These are phyloP conservation scores for Tachystola acroxantha DNA, from an alignment of 2,888 invertebrate species.

Conservation along the genomic window DNA sequence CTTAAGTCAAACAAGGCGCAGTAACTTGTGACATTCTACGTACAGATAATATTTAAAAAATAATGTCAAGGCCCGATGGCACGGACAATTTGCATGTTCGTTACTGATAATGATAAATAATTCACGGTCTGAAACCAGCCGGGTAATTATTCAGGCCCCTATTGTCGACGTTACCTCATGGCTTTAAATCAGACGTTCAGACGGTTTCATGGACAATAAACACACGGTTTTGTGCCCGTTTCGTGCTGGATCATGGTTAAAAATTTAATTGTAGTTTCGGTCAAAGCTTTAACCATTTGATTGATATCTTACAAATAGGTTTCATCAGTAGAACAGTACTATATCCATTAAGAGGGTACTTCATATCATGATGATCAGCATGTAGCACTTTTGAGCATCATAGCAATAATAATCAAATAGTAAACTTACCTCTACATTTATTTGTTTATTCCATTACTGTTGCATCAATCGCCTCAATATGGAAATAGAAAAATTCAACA, in stretches of 20 bases:
- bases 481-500: no score
- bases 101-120: conserved; percentile 40
- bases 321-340: no score
- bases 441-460: no score
- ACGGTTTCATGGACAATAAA: conserved; percentile 12
- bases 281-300: neutral
- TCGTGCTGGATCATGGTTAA: no score
- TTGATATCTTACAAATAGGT: no score
- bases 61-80: conserved; percentile 53
- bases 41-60: conserved; percentile 35
- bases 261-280: neutral
- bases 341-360: no score
- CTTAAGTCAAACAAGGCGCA: conserved; percentile 10
- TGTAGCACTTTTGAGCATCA: no score
- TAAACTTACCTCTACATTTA: no score
- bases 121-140: conserved; percentile 6
- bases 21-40: conserved; percentile 10
- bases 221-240: conserved; percentile 1
- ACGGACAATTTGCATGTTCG: conserved; percentile 40
- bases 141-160: conserved; percentile 30
- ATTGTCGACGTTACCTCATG: conserved; percentile 23
- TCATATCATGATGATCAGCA: no score
- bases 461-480: no score
- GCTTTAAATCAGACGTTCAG: conserved; percentile 10
- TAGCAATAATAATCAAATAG: no score